Evolutionary conservation across 23 tunicate genomes (phyloP), one percentile per base, ranked within the genome.

Genomic region (Corella eumyota): DNA sequence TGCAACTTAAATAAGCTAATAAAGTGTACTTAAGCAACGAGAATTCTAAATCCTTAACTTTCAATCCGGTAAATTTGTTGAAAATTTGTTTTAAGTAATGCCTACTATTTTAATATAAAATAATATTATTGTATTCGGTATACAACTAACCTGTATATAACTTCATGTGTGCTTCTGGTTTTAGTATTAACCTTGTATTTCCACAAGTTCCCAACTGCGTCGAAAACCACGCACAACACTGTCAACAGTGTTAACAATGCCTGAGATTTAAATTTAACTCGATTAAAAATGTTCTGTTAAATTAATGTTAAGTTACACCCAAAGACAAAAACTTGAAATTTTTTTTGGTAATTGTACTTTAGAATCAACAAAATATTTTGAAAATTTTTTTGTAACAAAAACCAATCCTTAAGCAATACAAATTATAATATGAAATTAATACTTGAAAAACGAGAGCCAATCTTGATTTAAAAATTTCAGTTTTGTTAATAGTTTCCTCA

Each of bases 401-500:
- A 11, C 15, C 11, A 9, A 40, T 40, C 15, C 13, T 40, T 9
- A 40, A 40, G 15, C 13, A 9, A 40, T 9, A 40, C 48, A 40
- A 15, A 9, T 40, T 9, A 40, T 9, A 9, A 40, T 40, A 40
- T 40, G n/a, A n/a, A n/a, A n/a, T n/a, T n/a, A 40, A 21, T 30
- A 83, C 93, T 84, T 85, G 95, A 64, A 76, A 76, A n/a, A 85
- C 65, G 29, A 85, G 56, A 4, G 95, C 95, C 19, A 85, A 35
- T 56, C 95, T 62, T 0, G 81, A 73, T 65, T 76, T 76, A 25
- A 85, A 76, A 5, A 85, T 63, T 56, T 83, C 93, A 2, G 58
- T 30, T 0, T 37, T 32, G 45, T 83, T 83, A 3, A 74, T 60
- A 58, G 45, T 40, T 6, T 68, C 77, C 2, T 36, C 48, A 45